Percentiles rank a stretch among this genome's conserved stretches.
Evolutionary conservation across 2,113 vertebrate genomes (phyloP).

Genomic region (Cephalopholis sonnerati): DNA sequence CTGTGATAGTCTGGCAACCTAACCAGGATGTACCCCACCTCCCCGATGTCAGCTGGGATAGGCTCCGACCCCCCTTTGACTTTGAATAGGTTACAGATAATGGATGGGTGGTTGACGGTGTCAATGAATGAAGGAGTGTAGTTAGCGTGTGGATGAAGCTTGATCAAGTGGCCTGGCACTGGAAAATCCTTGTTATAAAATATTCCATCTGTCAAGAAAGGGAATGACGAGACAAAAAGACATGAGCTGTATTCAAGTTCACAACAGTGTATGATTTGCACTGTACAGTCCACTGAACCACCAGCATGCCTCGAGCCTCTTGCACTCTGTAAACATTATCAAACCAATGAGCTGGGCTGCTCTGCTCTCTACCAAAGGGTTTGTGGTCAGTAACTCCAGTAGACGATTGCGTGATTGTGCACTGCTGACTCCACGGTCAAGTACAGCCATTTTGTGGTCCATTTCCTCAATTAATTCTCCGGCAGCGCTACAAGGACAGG

Average conservation of each 20-base stretch:
- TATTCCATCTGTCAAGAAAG: neutral
- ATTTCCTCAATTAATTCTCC: constrained; percentile 63
- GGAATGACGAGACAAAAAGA: neutral
- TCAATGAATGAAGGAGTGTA: neutral
- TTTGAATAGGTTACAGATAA: no score
- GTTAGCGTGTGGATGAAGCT: neutral
- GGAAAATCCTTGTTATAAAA: constrained; percentile 2
- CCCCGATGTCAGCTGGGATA: no score
- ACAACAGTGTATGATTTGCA: constrained; percentile 32
- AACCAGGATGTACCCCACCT: no score
- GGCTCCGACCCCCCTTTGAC: no score
- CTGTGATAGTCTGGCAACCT: no score
- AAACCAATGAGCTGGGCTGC: constrained; percentile 26
- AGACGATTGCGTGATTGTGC: constrained; percentile 27
- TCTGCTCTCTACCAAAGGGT: constrained; percentile 20
- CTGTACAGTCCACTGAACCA: constrained; percentile 41
- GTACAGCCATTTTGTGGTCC: constrained; percentile 57
- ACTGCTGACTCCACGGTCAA: constrained; percentile 28
- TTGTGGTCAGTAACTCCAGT: constrained; percentile 34
- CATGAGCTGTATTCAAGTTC: constrained; percentile 31
- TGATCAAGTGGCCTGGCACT: neutral
- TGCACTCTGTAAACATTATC: constrained; percentile 32
- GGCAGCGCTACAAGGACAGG: constrained; percentile 30
- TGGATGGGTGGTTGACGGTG: neutral
- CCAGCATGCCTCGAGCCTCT: constrained; percentile 38